Evolutionary conservation across 2,888 invertebrate genomes (phyloP).

Genomic region (Drosophila affinis): DNA sequence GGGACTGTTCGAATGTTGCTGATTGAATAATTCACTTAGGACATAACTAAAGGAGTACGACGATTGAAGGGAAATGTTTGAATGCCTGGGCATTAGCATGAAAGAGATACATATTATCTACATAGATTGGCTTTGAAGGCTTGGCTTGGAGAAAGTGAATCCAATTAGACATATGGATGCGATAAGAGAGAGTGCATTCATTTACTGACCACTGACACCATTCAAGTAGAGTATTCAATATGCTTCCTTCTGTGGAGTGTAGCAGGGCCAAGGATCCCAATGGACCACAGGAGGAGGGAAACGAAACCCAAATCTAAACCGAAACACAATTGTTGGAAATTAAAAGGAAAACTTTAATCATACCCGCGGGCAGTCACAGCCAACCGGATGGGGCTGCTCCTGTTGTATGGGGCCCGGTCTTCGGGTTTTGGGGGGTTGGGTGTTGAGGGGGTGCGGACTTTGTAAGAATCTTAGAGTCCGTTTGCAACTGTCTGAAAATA

Average conservation of each 20-base stretch:
- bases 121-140: no score
- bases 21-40: no score
- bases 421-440: not conserved
- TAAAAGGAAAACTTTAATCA: constrained; percentile 80
- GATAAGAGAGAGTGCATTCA: no score
- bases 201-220: no score
- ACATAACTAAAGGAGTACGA: no score
- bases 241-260: constrained; percentile 8
- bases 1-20: no score
- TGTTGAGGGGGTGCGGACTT: not conserved
- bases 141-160: no score
- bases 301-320: constrained; percentile 70
- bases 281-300: constrained; percentile 19
- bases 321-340: constrained; percentile 78
- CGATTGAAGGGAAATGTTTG: no score
- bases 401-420: no score
- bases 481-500: constrained; percentile 71
- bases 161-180: not conserved
- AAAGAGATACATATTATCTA: no score
- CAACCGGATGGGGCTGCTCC: not conserved
- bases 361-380: constrained; percentile 60
- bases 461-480: constrained; percentile 43
- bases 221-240: constrained; percentile 10
- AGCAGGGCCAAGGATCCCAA: not conserved
- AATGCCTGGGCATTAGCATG: no score